These are phyloP conservation scores for Ispidina picta DNA, from an alignment of 2,797 vertebrate species.

Conservation along the genomic window DNA sequence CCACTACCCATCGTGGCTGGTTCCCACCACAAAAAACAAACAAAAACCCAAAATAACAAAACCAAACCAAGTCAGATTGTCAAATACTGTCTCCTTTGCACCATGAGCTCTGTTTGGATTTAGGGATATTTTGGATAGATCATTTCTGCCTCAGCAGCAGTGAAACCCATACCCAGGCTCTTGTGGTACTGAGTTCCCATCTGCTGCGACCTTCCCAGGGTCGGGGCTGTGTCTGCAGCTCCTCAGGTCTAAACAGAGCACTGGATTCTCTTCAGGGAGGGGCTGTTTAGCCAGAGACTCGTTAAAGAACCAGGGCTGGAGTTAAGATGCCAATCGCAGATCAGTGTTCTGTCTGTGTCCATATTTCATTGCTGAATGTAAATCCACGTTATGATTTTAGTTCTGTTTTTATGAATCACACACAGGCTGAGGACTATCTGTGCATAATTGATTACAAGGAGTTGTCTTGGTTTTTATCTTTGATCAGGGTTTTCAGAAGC, in stretches of 20 bases:
- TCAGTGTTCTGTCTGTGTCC: conserved; percentile 40
- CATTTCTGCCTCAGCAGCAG: background rate
- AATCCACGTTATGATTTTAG: conserved; percentile 10
- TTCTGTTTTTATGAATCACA: conserved; percentile 44
- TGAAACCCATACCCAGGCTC: fast-evolving
- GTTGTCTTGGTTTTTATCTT: conserved; percentile 65
- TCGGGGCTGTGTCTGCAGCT: background rate
- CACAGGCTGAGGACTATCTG: conserved; percentile 14
- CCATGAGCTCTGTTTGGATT: background rate
- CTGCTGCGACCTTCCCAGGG: background rate
- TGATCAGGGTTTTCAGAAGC: conserved; percentile 59
- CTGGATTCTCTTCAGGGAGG: background rate
- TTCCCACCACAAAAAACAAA: fast-evolving
- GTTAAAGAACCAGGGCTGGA: background rate
- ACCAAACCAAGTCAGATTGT: background rate
- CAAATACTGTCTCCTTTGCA: background rate
- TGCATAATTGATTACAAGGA: conserved; percentile 62
- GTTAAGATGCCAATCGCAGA: conserved; percentile 20
- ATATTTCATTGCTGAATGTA: conserved; percentile 39
- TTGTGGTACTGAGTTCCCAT: background rate
- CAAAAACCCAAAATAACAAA: too few relatives aligned
- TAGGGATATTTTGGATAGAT: background rate
- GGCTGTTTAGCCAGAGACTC: background rate
- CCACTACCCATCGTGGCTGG: fast-evolving
- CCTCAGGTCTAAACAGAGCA: background rate